Percentiles rank a stretch among this genome's conserved stretches.
phyloP scores from a whole-genome alignment of 1,140 invertebrate species.

The Chlorops oryzae region DNA sequence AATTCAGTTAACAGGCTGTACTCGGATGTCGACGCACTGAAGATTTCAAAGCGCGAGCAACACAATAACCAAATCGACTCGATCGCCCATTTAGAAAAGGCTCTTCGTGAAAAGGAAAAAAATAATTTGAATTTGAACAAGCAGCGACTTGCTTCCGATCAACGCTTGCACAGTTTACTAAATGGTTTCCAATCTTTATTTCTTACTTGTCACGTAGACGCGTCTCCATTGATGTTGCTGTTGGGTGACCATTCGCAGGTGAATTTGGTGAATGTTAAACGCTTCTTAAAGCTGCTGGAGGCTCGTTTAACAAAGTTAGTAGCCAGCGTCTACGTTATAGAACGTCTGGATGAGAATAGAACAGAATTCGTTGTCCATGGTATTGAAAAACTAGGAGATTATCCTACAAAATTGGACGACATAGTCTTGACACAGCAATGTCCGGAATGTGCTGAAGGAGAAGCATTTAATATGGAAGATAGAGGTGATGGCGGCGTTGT shows the following conservation, averaged over 20 bases:
- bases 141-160: constrained; percentile 8
- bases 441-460: constrained; percentile 24
- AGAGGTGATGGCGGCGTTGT: constrained; percentile 11
- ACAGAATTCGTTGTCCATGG: constrained; percentile 9
- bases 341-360: constrained; percentile 2
- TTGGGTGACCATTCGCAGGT: constrained; percentile 16
- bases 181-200: constrained; percentile 11
- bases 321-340: constrained; percentile 11
- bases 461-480: constrained; percentile 20
- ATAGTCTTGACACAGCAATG: constrained; percentile 21
- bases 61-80: constrained; percentile 12
- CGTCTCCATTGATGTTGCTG: constrained; percentile 2
- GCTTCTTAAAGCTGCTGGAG: constrained; percentile 19
- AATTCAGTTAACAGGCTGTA: constrained; percentile 17
- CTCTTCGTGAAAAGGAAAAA: constrained; percentile 21
- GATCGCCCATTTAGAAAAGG: constrained; percentile 23
- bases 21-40: constrained; percentile 11
- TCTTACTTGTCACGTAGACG: constrained; percentile 7
- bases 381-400: constrained; percentile 11
- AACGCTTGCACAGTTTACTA: constrained; percentile 8
- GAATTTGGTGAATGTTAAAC: constrained; percentile 14
- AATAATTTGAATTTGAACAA: constrained; percentile 25
- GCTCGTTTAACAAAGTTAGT: constrained; percentile 14
- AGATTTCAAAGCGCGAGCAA: constrained; percentile 7
- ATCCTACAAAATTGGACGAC: constrained; percentile 14